A percentile compares a stretch with the other conserved stretches of the same genome.
Conservation (phyloP, 2,797 vertebrate species). For the Acanthis flammea region DNA sequence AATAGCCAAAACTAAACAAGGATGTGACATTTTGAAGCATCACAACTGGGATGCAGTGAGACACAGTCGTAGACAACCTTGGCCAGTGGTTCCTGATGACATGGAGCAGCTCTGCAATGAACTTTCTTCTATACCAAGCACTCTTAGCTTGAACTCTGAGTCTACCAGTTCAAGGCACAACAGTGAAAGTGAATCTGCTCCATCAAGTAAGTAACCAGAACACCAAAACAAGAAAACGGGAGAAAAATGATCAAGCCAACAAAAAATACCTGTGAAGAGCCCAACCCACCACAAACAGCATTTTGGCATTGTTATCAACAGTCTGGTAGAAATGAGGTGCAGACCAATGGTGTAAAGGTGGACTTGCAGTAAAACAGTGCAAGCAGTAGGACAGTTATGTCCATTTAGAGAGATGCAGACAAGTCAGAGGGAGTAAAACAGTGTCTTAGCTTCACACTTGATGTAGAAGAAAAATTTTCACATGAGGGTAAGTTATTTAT, state of each 20-base stretch:
- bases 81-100: slow-evolving; percentile 96
- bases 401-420: background rate
- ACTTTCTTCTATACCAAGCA: slow-evolving; percentile 93
- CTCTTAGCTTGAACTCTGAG: slow-evolving; percentile 94
- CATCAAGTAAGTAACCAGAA: slow-evolving; percentile 84
- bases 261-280: background rate
- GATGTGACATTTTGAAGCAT: slow-evolving; percentile 93
- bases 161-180: slow-evolving; percentile 97
- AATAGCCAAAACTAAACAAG: slow-evolving; percentile 95
- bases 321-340: background rate
- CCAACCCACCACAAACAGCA: background rate
- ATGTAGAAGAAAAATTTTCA: background rate
- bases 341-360: background rate
- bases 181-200: slow-evolving; percentile 94
- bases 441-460: background rate
- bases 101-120: slow-evolving; percentile 90
- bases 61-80: slow-evolving; percentile 92
- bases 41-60: slow-evolving; percentile 94
- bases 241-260: background rate
- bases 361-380: background rate
- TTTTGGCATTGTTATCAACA: background rate
- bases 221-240: background rate
- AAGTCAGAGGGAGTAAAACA: background rate
- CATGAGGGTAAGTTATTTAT: background rate
- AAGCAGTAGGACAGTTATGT: background rate